Evolutionary conservation across 2,888 invertebrate genomes (phyloP), one percentile per base, ranked within the genome.

Genomic region (Octonoba sinensis): DNA sequence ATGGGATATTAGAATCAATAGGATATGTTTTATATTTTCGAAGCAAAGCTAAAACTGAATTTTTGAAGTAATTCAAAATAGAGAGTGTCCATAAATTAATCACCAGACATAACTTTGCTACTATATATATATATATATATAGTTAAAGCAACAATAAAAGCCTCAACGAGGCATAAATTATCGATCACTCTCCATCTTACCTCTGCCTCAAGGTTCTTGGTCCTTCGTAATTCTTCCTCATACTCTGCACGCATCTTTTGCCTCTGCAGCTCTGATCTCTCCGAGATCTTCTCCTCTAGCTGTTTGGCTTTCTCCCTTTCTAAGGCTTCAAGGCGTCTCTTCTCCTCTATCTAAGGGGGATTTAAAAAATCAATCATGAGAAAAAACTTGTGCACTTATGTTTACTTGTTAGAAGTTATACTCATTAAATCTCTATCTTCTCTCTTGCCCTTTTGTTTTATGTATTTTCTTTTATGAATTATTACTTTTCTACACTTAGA

Each of bases 171-270:
- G 12, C 47, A 47, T 47, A 47, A 47, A 47, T 47, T 47, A 11
- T 47, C 11, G 11, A 47, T n/a, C 49, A 22, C 51, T 46, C 22
- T 46, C 6, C 3, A 24, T 24, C 27, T 22, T 49, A 82, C 82
- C 44, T 76, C 72, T 47, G 76, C 72, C 18, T 67, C 64, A 2
- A 54, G 62, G 15, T 64, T 46, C 11, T 62, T 67, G 15, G 36
- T 72, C 22, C 36, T 66, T 13, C 57, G 27, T 15, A 67, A n/a
- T 18, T 82, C 82, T 12, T 22, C 64, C 44, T 82, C 72, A 60
- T 82, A 82, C 20, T 77, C 77, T 24, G 18, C n/a, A n/a, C 24
- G 62, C 77, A 82, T 82, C n/a, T 56, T 51, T 15, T n/a, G 27
- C 15, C 77, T 18, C 22, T 82, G 72, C 66, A 73, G 62, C 12